These are phyloP conservation scores for Sminthurinus signatus DNA, from an alignment of 1,140 invertebrate genomes.

Conservation along the genomic window DNA sequence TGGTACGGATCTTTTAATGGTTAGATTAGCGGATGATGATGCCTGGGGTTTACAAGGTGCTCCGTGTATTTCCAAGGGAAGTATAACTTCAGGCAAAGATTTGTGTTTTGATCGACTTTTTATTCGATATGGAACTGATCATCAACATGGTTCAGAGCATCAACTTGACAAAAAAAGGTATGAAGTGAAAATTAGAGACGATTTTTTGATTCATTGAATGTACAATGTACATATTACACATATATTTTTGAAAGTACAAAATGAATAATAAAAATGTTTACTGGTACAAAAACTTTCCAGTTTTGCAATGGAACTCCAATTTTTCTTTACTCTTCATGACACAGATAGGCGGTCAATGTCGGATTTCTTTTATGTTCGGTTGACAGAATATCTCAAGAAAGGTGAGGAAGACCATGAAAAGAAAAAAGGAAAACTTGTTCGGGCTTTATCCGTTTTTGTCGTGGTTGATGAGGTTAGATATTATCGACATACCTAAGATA, in stretches of 20 bases:
- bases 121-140: slow-evolving; percentile 6
- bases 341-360: background rate
- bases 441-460: slow-evolving; percentile 7
- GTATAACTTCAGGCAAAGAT: slow-evolving; percentile 6
- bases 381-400: background rate
- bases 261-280: background rate
- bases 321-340: slow-evolving; percentile 5
- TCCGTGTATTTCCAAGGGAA: slow-evolving; percentile 9
- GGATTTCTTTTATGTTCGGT: background rate
- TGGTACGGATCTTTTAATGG: slow-evolving; percentile 9
- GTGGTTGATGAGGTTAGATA: background rate
- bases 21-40: background rate
- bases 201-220: background rate
- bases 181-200: background rate
- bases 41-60: background rate
- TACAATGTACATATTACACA: background rate
- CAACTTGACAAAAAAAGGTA: background rate
- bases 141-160: slow-evolving; percentile 4
- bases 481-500: no score
- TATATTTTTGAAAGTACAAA: background rate
- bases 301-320: slow-evolving; percentile 17
- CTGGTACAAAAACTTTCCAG: background rate
- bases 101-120: slow-evolving; percentile 14
- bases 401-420: background rate
- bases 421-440: slow-evolving; percentile 6